Evolutionary conservation across 92 coral and sea anemone species (phyloP).

Genomic region (Zoanthus gigantus): DNA sequence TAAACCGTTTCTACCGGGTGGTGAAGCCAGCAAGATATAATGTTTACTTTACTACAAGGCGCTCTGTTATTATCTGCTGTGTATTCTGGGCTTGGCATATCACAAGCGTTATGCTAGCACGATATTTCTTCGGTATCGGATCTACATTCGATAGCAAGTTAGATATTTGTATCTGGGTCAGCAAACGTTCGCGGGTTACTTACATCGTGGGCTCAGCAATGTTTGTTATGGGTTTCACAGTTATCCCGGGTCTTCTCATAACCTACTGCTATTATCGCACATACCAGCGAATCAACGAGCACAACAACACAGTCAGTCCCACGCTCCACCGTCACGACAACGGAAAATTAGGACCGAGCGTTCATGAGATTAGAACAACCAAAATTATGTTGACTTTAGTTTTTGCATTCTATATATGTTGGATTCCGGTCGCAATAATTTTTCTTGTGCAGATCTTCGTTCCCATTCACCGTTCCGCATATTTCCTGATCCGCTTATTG

Average conservation of each 20-base stretch:
- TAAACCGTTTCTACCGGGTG: constrained; percentile 44
- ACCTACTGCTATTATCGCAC: constrained; percentile 37
- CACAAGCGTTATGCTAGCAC: constrained; percentile 22
- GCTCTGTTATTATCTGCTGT: constrained; percentile 19
- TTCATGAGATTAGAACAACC: constrained; percentile 34
- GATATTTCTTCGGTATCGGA: constrained; percentile 41
- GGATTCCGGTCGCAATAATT: constrained; percentile 42
- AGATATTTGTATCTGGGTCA: constrained; percentile 40
- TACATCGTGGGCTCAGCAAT: constrained; percentile 26
- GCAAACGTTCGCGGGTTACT: background rate
- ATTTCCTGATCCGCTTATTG: constrained; percentile 36
- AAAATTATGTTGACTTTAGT: constrained; percentile 41
- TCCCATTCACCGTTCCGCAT: constrained; percentile 7
- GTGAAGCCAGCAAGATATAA: constrained; percentile 22
- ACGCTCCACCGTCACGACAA: background rate
- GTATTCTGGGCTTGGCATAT: constrained; percentile 40
- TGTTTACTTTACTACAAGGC: constrained; percentile 15
- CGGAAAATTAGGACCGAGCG: constrained; percentile 25
- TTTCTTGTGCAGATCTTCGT: constrained; percentile 39
- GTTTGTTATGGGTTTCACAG: constrained; percentile 43
- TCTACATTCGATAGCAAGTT: constrained; percentile 18
- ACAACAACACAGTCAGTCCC: constrained; percentile 16
- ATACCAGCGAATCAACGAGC: constrained; percentile 34
- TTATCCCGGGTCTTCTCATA: constrained; percentile 25
- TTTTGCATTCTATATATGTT: constrained; percentile 34